These are phyloP conservation scores for Eumaeus atala DNA, from an alignment of 1,140 invertebrate genomes.

Conservation along the genomic window DNA sequence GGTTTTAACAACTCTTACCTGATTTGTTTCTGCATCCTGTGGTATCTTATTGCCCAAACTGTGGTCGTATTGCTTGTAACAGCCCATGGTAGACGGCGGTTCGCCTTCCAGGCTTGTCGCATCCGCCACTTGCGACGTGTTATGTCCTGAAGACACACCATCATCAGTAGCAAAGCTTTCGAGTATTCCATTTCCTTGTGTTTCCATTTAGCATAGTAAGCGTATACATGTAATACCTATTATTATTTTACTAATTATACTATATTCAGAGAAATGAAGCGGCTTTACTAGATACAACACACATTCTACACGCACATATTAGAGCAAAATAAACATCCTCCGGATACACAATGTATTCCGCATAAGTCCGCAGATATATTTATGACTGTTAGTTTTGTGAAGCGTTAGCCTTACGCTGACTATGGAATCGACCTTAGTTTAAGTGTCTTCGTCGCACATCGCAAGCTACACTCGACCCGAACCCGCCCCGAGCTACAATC, in stretches of 20 bases:
- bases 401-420: conserved; percentile 72
- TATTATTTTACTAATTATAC: conserved; percentile 29
- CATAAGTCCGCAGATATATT: conserved; percentile 54
- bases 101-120: conserved; percentile 90
- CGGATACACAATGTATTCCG: conserved; percentile 68
- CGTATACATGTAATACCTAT: conserved; percentile 31
- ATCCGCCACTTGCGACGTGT: conserved; percentile 87
- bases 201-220: conserved; percentile 30
- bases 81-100: conserved; percentile 83
- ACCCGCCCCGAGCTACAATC: conserved; percentile 56
- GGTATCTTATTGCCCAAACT: conserved; percentile 78
- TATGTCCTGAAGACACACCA: conserved; percentile 84
- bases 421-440: conserved; percentile 70
- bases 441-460: conserved; percentile 71
- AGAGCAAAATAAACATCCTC: conserved; percentile 62
- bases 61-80: conserved; percentile 91
- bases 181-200: conserved; percentile 26
- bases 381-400: conserved; percentile 61
- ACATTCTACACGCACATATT: conserved; percentile 66
- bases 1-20: conserved; percentile 61
- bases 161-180: conserved; percentile 59
- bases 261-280: conserved; percentile 56
- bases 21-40: conserved; percentile 76
- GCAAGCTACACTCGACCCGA: conserved; percentile 68
- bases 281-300: conserved; percentile 63